Percentiles rank a stretch among this genome's conserved stretches.
phyloP scores from a whole-genome alignment of 2,888 invertebrate species.

The Drosophila percnosoma region DNA sequence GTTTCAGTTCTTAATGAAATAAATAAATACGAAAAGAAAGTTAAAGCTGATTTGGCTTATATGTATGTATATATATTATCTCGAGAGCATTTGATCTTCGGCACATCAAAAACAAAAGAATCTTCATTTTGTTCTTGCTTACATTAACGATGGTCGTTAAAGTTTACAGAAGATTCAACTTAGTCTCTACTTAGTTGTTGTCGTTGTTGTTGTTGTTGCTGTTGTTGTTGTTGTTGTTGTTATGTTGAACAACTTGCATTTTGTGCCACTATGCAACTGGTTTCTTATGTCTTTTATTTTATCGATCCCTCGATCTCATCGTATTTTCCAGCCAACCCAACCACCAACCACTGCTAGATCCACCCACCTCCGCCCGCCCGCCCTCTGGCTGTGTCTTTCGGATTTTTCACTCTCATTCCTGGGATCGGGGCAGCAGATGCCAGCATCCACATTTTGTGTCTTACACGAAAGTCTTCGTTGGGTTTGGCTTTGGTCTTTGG shows the following conservation, averaged over 20 bases:
- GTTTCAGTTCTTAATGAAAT: neutral
- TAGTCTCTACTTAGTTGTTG: neutral
- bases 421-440: conserved; percentile 27
- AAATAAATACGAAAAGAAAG: neutral
- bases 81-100: neutral
- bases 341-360: neutral
- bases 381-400: conserved; percentile 8
- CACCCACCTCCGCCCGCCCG: conserved; percentile 7
- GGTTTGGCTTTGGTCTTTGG: conserved; percentile 27
- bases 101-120: neutral
- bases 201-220: neutral
- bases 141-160: conserved; percentile 1
- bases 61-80: neutral
- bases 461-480: conserved; percentile 50
- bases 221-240: neutral
- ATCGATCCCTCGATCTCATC: conserved; percentile 41
- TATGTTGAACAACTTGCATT: conserved; percentile 14
- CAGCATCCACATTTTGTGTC: conserved; percentile 6
- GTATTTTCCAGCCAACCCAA: conserved; percentile 43
- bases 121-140: neutral
- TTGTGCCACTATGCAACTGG: conserved; percentile 52
- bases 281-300: conserved; percentile 34
- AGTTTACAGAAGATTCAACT: neutral
- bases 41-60: neutral
- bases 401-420: conserved; percentile 69